Evolutionary conservation across 2,113 vertebrate species (phyloP).

Genomic region (Vulpes ferrilata): DNA sequence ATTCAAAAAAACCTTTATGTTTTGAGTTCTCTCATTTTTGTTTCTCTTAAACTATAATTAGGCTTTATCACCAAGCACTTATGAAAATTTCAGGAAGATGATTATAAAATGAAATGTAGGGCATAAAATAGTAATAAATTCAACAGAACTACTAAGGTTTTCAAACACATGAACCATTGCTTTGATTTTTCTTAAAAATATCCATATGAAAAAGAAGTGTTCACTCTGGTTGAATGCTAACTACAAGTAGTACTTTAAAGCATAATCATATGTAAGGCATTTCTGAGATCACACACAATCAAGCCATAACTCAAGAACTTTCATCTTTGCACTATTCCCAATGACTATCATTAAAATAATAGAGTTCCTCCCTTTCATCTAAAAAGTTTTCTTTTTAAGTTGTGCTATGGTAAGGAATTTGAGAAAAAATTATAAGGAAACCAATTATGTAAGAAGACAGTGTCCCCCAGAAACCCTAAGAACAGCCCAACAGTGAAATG

Average conservation of each 20-base stretch:
- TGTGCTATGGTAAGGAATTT: constrained; percentile 64
- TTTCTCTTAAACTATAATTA: constrained; percentile 33
- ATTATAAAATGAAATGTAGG: constrained; percentile 63
- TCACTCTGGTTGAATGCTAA: constrained; percentile 72
- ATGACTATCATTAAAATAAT: constrained; percentile 79
- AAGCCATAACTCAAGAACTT: constrained; percentile 83
- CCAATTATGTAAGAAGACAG: constrained; percentile 72
- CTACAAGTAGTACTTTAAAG: constrained; percentile 74
- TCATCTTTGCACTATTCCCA: constrained; percentile 86
- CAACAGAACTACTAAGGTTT: constrained; percentile 74
- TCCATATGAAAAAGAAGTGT: constrained; percentile 81
- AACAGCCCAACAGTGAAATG: constrained; percentile 48
- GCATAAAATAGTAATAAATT: constrained; percentile 77
- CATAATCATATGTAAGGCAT: constrained; percentile 73
- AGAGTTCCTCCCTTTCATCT: constrained; percentile 81
- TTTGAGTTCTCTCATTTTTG: constrained; percentile 67
- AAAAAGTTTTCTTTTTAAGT: constrained; percentile 81
- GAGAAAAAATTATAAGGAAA: constrained; percentile 68
- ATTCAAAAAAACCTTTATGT: constrained; percentile 22
- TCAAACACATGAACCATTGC: constrained; percentile 79
- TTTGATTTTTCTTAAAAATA: constrained; percentile 87
- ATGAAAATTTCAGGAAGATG: constrained; percentile 70
- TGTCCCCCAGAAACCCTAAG: background rate
- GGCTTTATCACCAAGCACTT: constrained; percentile 48
- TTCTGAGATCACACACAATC: constrained; percentile 85